Evolutionary conservation across 2,888 invertebrate genomes (phyloP).

Genomic region (Sericinus montela): DNA sequence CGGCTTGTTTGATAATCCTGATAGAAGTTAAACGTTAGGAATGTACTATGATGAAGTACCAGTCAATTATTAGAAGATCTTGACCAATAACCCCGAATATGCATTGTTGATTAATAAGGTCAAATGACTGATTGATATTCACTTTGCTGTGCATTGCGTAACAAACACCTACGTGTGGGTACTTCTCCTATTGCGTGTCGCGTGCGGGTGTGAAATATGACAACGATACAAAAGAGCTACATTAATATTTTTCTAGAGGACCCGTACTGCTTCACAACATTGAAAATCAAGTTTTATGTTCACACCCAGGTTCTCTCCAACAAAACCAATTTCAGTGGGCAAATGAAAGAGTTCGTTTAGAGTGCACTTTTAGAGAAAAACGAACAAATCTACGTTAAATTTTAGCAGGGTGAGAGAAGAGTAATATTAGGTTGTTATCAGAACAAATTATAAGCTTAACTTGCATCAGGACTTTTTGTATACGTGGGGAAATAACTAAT

Average conservation of each 20-base stretch:
- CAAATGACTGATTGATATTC: background rate
- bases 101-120: background rate
- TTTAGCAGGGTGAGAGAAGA: too few species aligned
- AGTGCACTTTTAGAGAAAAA: too few species aligned
- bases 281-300: too few species aligned
- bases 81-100: slow-evolving; percentile 5
- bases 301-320: too few species aligned
- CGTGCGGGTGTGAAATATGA: background rate
- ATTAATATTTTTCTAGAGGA: background rate
- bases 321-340: too few species aligned
- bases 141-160: background rate
- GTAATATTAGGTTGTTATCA: too few species aligned
- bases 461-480: too few species aligned
- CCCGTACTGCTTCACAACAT: too few species aligned
- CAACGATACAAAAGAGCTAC: background rate
- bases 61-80: slow-evolving; percentile 1
- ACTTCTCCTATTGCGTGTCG: background rate
- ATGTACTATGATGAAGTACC: background rate
- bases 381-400: too few species aligned
- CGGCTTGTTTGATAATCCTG: background rate
- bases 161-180: background rate
- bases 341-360: too few species aligned
- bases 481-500: too few species aligned
- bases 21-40: background rate
- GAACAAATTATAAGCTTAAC: too few species aligned